Conservation (phyloP, 2,888 invertebrate genomes). For the Habroteleia sp. region DNA sequence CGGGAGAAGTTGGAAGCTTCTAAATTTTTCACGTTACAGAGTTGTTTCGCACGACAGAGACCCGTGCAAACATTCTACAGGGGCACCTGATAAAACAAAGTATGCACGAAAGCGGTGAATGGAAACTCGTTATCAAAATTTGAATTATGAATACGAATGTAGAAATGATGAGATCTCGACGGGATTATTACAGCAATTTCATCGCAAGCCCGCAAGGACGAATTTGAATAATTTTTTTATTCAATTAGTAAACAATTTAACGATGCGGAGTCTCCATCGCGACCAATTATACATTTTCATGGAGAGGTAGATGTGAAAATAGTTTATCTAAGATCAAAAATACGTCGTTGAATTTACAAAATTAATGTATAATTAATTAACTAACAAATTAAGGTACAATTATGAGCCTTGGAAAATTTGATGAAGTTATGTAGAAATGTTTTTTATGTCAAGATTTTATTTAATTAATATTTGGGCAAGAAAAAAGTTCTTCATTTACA, state of each 20-base stretch:
- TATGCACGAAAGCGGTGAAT: slow-evolving; percentile 54
- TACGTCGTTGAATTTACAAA: slow-evolving; percentile 5
- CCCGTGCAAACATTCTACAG: slow-evolving; percentile 70
- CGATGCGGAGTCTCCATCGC: not conserved
- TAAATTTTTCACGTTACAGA: slow-evolving; percentile 70
- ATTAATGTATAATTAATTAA: slow-evolving; percentile 25
- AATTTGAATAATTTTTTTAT: slow-evolving; percentile 38
- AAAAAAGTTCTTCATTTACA: no score
- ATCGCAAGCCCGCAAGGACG: not conserved
- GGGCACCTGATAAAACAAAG: slow-evolving; percentile 56
- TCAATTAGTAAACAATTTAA: slow-evolving; percentile 13
- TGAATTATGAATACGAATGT: slow-evolving; percentile 54
- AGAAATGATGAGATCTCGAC: slow-evolving; percentile 31
- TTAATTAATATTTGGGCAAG: no score
- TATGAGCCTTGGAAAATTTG: no score
- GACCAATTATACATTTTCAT: not conserved
- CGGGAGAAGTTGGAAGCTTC: slow-evolving; percentile 62
- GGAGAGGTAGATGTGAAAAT: slow-evolving; percentile 5
- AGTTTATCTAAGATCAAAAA: not conserved
- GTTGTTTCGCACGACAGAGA: slow-evolving; percentile 65
- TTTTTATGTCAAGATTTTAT: no score
- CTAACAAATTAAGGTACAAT: no score
- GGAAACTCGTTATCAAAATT: slow-evolving; percentile 65
- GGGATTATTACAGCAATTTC: slow-evolving; percentile 28
- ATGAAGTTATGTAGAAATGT: no score